phyloP scores from a whole-genome alignment of 2,113 vertebrate species.

The Daphoenositta chrysoptera region DNA sequence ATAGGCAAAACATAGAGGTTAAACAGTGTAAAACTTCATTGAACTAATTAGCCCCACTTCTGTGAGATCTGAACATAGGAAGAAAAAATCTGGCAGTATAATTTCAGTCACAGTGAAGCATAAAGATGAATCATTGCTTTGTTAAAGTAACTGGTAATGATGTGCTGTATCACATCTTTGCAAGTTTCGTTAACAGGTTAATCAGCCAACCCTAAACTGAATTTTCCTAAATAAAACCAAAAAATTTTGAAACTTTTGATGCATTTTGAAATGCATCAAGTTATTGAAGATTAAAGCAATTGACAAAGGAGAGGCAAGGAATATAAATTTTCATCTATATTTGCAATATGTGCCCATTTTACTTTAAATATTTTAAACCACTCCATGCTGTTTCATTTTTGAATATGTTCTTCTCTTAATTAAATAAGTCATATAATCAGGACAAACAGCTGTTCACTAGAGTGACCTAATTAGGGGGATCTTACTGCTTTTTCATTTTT shows the following conservation, averaged over 20 bases:
- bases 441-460: not conserved
- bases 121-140: not conserved
- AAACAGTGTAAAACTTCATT: not conserved
- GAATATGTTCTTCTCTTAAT: not conserved
- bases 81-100: not conserved
- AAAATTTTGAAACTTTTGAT: not conserved
- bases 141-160: not conserved
- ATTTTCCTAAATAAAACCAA: not conserved
- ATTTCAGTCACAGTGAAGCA: not conserved
- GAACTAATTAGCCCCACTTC: not conserved
- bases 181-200: not conserved
- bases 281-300: not conserved
- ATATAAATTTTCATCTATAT: not conserved
- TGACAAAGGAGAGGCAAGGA: not conserved
- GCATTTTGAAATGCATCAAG: not conserved
- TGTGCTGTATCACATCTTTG: not conserved
- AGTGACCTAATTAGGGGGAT: slow-evolving; percentile 10
- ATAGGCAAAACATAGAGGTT: not conserved
- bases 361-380: not conserved
- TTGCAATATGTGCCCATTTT: not conserved
- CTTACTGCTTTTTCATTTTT: not conserved
- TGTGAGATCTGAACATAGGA: not conserved
- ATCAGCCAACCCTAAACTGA: not conserved
- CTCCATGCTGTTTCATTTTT: not conserved
- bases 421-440: not conserved